phyloP scores from a whole-genome alignment of 2,888 invertebrate species.

The Oligia fasciuncula region DNA sequence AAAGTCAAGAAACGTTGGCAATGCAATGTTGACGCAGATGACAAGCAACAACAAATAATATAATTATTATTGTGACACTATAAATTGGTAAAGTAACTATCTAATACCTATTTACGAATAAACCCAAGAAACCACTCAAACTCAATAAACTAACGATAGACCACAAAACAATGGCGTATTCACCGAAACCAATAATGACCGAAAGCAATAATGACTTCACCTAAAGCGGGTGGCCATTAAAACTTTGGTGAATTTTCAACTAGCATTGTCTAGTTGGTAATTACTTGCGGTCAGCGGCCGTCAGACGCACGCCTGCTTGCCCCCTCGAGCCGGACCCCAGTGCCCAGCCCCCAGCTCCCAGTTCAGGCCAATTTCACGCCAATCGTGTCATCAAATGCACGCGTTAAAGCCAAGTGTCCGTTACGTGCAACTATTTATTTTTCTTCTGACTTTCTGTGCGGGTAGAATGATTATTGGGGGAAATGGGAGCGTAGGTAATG shows the following conservation, averaged over 20 bases:
- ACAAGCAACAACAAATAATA: neutral
- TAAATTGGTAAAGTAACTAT: too few relatives aligned
- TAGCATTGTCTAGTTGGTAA: slow-evolving; percentile 67
- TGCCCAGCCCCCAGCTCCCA: slow-evolving; percentile 52
- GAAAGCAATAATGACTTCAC: slow-evolving; percentile 47
- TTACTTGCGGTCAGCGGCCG: slow-evolving; percentile 74
- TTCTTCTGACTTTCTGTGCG: slow-evolving; percentile 48
- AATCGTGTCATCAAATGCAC: slow-evolving; percentile 85
- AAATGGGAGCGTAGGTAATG: slow-evolving; percentile 8
- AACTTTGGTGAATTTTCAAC: slow-evolving; percentile 65
- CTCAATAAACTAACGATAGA: neutral
- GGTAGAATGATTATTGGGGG: slow-evolving; percentile 44
- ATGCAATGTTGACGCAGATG: neutral
- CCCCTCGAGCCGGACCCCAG: slow-evolving; percentile 54
- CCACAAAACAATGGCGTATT: neutral
- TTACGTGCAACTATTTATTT: slow-evolving; percentile 68
- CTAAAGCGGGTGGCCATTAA: slow-evolving; percentile 45
- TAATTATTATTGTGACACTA: neutral
- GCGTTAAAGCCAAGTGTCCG: slow-evolving; percentile 70
- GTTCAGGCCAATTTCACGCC: slow-evolving; percentile 85
- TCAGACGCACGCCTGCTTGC: slow-evolving; percentile 72
- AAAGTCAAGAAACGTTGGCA: neutral
- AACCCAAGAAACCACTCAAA: neutral
- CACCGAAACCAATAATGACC: slow-evolving; percentile 5
- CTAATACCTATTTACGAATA: neutral